phyloP scores from a whole-genome alignment of 2,888 invertebrate species.

The Neoaliturus tenellus region DNA sequence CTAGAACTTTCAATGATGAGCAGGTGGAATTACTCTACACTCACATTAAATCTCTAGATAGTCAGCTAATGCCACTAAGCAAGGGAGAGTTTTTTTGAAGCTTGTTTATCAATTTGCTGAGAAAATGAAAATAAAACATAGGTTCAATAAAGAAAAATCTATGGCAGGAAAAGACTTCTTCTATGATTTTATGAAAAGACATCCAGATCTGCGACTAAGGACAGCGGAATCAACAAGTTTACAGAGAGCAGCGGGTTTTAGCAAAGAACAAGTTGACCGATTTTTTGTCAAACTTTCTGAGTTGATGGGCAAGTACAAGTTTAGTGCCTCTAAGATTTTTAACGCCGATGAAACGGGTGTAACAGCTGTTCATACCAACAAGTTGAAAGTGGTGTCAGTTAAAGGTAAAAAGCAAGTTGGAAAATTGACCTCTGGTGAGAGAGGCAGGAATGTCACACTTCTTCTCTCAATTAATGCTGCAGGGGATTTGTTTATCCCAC shows the following conservation, averaged over 20 bases:
- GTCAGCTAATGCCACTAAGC: constrained; percentile 35
- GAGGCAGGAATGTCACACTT: constrained; percentile 40
- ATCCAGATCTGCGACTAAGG: constrained; percentile 37
- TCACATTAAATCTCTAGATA: constrained; percentile 44
- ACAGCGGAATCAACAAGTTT: constrained; percentile 39
- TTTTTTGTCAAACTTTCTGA: constrained; percentile 53
- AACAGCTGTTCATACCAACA: constrained; percentile 60
- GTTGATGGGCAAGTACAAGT: constrained; percentile 32
- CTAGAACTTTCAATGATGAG: constrained; percentile 9
- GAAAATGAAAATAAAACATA: background rate
- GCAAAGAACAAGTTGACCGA: constrained; percentile 18
- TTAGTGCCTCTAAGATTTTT: constrained; percentile 50
- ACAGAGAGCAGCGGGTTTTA: constrained; percentile 36
- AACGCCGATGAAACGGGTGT: constrained; percentile 62
- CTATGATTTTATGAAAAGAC: constrained; percentile 36
- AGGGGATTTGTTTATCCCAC: constrained; percentile 37
- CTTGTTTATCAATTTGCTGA: constrained; percentile 59
- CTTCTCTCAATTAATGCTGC: constrained; percentile 38
- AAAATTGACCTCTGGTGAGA: constrained; percentile 59
- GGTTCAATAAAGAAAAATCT: constrained; percentile 38
- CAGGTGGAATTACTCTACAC: constrained; percentile 5
- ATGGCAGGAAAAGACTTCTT: constrained; percentile 5
- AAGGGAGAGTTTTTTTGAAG: constrained; percentile 44
- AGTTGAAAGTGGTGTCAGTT: constrained; percentile 60
- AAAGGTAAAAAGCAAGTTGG: constrained; percentile 59